Evolutionary conservation across 30 jellyfish, hydroid and myxozoan genomes (phyloP), one percentile per base, ranked within the genome.

Genomic region (Turritopsis rubra): DNA sequence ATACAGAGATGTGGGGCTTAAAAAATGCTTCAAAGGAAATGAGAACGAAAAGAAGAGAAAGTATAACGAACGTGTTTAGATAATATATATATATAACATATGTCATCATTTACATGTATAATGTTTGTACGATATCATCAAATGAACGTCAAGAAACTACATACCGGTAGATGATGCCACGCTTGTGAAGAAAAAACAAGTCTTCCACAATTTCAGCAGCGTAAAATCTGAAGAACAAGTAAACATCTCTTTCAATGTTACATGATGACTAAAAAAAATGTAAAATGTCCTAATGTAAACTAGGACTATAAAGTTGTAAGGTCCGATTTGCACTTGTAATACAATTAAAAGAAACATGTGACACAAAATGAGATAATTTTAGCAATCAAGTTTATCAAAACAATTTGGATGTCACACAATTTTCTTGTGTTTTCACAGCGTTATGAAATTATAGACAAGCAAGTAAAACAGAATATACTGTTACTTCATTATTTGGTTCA

Each of bases 121-220:
- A n/a, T n/a, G n/a, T n/a, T n/a, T n/a, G n/a, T n/a, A n/a, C n/a
- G n/a, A 41, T 41, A 41, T 13, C 60, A 41, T 41, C 5, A 41
- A 41, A 41, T 5, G 60, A 41, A 41, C 13, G 16, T 68, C 28
- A 68, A 21, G 13, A 41, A 41, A 29, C 52, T 75, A 52, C 83
- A 5, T 52, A 88, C 99, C 99, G 79, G 87, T 94, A 94, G 22
- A 94, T 84, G 72, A 94, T 88, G 7, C 99, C 99, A 13, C 99
- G 86, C 29, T 94, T 94, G 90, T 94, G 99, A 75, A 94, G 66
- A 68, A 94, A 94, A 85, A 94, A 86, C 68, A 94, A 80, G 41
- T 97, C 99, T 52, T 94, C 99, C 8, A 94, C 99, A 60, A 94
- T 94, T 66, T 94, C 99, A 18, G 97, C 99, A 19, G 99, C 85